Percentiles rank a stretch among this genome's conserved stretches.
These are phyloP conservation scores for Empidonax traillii DNA, from an alignment of 2,113 vertebrate species.

Conservation along the genomic window DNA sequence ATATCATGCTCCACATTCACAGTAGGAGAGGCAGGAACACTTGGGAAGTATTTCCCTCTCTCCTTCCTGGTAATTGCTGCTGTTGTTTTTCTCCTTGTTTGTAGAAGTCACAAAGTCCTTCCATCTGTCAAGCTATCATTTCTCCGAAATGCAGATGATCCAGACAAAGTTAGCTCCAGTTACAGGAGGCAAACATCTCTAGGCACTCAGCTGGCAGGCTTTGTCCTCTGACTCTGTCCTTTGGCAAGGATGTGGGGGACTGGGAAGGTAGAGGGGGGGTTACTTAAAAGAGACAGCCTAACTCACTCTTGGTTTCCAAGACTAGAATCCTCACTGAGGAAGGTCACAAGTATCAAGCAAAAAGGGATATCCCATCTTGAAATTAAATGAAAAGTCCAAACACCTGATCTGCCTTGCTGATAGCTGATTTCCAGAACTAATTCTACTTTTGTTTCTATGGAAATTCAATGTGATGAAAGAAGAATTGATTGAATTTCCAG, in stretches of 20 bases:
- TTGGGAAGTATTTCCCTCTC: background rate
- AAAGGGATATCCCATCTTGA: background rate
- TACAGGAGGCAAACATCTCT: background rate
- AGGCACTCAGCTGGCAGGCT: background rate
- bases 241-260: background rate
- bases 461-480: background rate
- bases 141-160: background rate
- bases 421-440: background rate
- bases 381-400: background rate
- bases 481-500: background rate
- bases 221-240: background rate
- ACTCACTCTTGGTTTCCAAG: background rate
- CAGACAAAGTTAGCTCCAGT: background rate
- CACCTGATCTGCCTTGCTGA: background rate
- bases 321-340: background rate
- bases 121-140: background rate
- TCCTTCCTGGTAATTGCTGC: background rate
- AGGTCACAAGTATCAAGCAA: background rate
- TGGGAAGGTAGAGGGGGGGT: rapidly evolving
- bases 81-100: background rate
- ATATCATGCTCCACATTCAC: conserved; percentile 1
- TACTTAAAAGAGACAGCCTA: background rate
- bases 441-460: background rate
- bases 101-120: background rate
- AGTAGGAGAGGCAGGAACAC: background rate